Percentiles rank a stretch among this genome's conserved stretches.
These are phyloP conservation scores for Sphyrna mokarran DNA, from an alignment of 2,113 vertebrate genomes.

Conservation along the genomic window DNA sequence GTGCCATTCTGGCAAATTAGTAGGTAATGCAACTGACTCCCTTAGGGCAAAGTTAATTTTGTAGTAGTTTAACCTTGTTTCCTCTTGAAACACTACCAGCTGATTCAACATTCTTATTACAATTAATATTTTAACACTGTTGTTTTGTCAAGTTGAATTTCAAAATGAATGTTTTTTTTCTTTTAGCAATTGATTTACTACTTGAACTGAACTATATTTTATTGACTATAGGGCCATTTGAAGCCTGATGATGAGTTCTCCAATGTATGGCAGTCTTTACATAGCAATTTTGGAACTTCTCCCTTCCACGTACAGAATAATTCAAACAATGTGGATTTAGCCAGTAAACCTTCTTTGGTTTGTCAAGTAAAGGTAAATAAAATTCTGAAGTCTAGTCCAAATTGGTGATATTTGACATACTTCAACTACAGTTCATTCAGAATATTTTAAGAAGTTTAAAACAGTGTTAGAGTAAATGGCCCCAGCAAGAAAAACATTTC, in stretches of 20 bases:
- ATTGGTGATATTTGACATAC: background rate
- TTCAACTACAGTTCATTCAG: background rate
- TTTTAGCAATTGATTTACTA: background rate
- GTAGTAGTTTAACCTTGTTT: background rate
- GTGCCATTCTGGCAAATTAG: background rate
- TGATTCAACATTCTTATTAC: background rate
- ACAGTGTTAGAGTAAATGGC: background rate
- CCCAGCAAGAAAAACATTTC: background rate
- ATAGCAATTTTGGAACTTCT: constrained; percentile 62
- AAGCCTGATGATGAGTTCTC: constrained; percentile 76
- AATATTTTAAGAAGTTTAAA: background rate
- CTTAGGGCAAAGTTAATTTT: background rate
- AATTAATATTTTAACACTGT: background rate
- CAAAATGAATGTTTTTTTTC: background rate
- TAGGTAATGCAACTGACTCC: background rate
- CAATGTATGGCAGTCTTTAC: constrained; percentile 84
- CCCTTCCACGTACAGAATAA: constrained; percentile 58
- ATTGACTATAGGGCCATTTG: constrained; percentile 45
- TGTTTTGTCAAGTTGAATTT: background rate
- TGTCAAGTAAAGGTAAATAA: constrained; percentile 68
- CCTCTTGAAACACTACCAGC: background rate
- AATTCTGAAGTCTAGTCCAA: background rate
- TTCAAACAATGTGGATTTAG: background rate
- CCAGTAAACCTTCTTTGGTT: constrained; percentile 34
- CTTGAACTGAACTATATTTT: constrained; percentile 6